Percentiles rank a stretch among this genome's conserved stretches.
These are phyloP conservation scores for Agrochola lota DNA, from an alignment of 2,888 invertebrate genomes.

Conservation along the genomic window DNA sequence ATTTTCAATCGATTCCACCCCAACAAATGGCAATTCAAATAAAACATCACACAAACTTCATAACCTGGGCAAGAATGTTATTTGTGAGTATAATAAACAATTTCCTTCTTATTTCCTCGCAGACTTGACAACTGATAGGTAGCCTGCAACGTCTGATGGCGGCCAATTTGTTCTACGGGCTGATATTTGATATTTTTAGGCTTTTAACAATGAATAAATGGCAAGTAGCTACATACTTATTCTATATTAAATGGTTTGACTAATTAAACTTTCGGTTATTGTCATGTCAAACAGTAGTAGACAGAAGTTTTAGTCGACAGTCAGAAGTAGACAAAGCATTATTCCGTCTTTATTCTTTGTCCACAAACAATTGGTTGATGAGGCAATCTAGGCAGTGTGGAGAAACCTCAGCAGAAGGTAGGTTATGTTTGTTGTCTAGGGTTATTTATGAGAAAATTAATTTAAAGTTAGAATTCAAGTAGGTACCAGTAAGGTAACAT, in stretches of 20 bases:
- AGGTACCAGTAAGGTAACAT: not conserved
- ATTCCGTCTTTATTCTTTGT: not conserved
- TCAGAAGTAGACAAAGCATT: not conserved
- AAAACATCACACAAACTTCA: conserved; percentile 54
- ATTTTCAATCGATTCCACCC: conserved; percentile 41
- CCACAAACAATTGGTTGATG: too few species aligned
- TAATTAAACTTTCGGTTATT: not conserved
- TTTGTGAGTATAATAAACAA: conserved; percentile 63
- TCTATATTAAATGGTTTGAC: not conserved
- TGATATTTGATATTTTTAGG: not conserved
- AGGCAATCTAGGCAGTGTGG: not conserved
- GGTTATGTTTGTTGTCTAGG: not conserved
- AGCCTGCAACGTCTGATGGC: conserved; percentile 9
- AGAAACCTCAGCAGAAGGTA: not conserved
- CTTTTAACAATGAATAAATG: not conserved
- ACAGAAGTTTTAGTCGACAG: not conserved
- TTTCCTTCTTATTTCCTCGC: conserved; percentile 66
- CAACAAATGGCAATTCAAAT: conserved; percentile 30
- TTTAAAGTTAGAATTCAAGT: not conserved
- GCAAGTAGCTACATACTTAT: not conserved
- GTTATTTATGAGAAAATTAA: not conserved
- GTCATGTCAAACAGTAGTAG: not conserved
- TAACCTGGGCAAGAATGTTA: conserved; percentile 58
- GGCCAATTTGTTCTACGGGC: conserved; percentile 17
- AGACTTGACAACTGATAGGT: conserved; percentile 47